Conservation (phyloP, 2,888 invertebrate species). For the Cataglyphis cursor region DNA sequence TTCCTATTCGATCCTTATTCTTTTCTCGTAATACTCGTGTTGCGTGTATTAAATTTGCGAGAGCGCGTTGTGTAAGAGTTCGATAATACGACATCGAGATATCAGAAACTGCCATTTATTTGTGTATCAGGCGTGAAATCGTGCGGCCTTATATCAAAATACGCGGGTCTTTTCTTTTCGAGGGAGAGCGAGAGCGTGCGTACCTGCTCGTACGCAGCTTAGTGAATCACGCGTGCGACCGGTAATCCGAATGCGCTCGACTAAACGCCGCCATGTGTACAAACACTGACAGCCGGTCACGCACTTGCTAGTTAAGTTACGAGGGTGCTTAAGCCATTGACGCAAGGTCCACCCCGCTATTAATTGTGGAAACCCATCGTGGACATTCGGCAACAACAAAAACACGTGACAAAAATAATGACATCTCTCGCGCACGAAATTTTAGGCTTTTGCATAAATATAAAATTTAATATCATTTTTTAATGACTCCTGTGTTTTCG, state of each 20-base stretch:
- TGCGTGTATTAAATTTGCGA: conserved; percentile 13
- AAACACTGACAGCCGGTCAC: conserved; percentile 85
- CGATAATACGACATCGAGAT: conserved; percentile 24
- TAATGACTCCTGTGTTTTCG: background rate
- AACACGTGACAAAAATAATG: conserved; percentile 42
- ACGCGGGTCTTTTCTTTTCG: conserved; percentile 47
- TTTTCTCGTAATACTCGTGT: background rate
- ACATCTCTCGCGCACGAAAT: background rate
- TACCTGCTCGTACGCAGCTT: conserved; percentile 70
- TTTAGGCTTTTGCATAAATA: background rate
- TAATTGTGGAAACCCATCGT: conserved; percentile 35
- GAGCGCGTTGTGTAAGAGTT: background rate
- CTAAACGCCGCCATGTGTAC: conserved; percentile 85
- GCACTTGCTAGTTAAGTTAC: conserved; percentile 79
- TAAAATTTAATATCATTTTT: background rate
- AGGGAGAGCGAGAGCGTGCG: conserved; percentile 36
- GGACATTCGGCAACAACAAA: conserved; percentile 36
- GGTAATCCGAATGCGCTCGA: conserved; percentile 80
- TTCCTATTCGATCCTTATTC: background rate
- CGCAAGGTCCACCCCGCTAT: conserved; percentile 51
- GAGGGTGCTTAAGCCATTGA: conserved; percentile 69
- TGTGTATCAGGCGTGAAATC: conserved; percentile 76
- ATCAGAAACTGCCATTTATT: conserved; percentile 62
- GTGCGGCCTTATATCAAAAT: conserved; percentile 72
- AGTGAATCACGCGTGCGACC: conserved; percentile 75